These are phyloP conservation scores for Crypturellus undulatus DNA, from an alignment of 2,113 vertebrate species.

Conservation along the genomic window DNA sequence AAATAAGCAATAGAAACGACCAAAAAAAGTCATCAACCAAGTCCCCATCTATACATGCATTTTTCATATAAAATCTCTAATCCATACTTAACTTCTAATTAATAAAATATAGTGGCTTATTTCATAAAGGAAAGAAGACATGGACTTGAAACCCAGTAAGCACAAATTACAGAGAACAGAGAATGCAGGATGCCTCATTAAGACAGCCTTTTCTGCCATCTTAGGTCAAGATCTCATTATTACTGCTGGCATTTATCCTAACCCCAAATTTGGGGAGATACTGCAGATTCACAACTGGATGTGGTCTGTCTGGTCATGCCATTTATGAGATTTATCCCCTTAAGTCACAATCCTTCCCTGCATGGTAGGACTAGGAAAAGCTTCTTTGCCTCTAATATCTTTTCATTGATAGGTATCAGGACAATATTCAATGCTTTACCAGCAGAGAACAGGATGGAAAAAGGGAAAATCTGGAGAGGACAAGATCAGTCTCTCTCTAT, in stretches of 20 bases:
- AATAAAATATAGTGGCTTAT: not conserved
- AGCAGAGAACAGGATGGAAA: not conserved
- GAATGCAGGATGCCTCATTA: not conserved
- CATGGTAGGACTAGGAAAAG: not conserved
- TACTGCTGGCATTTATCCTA: not conserved
- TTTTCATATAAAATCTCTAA: not conserved
- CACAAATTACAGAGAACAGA: not conserved
- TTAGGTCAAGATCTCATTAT: not conserved
- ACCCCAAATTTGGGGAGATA: not conserved
- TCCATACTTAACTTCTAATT: not conserved
- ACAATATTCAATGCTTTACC: not conserved
- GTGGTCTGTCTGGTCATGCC: not conserved
- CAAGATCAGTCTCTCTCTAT: not conserved
- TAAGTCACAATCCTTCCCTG: not conserved
- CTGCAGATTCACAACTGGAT: not conserved
- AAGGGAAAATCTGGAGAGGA: not conserved
- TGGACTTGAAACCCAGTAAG: not conserved
- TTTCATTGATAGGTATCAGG: not conserved
- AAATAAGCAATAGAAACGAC: not conserved
- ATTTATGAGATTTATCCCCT: not conserved
- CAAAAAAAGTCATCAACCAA: not conserved
- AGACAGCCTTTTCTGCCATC: not conserved
- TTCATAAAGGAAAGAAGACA: not conserved
- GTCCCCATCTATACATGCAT: not conserved
- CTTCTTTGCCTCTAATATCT: accelerated